Conservation (phyloP, 2,797 vertebrate species). For the Ctenopoma kingsleyae region DNA sequence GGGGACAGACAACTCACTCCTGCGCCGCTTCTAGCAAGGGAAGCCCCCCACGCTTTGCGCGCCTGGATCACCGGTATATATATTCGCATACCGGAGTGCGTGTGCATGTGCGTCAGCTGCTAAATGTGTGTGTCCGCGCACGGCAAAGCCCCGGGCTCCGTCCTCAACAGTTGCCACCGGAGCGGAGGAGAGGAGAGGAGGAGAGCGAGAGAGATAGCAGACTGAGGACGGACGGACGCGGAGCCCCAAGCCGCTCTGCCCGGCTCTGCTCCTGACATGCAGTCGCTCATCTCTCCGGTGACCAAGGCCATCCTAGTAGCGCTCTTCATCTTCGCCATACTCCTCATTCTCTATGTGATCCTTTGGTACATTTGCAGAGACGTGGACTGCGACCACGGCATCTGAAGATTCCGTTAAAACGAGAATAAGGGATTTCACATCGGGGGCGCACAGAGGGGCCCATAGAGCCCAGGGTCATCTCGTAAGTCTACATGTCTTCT, state of each 20-base stretch:
- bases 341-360: constrained; percentile 98
- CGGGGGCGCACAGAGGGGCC: constrained; percentile 76
- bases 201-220: constrained; percentile 67
- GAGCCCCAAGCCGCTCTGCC: constrained; percentile 76
- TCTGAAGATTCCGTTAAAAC: constrained; percentile 84
- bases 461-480: constrained; percentile 84
- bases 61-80: constrained; percentile 52
- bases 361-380: constrained; percentile 99
- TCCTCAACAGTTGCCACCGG: constrained; percentile 83
- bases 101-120: constrained; percentile 59
- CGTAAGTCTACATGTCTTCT: constrained; percentile 83
- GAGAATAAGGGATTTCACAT: constrained; percentile 56
- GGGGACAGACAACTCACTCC: constrained; percentile 54
- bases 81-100: constrained; percentile 44
- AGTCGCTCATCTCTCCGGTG: constrained; percentile 96
- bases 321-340: constrained; percentile 97
- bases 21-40: constrained; percentile 59
- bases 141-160: constrained; percentile 64
- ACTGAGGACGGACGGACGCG: constrained; percentile 75
- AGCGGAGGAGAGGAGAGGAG: constrained; percentile 67
- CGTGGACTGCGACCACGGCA: constrained; percentile 97
- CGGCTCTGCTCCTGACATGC: constrained; percentile 90
- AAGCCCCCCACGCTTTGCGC: constrained; percentile 74
- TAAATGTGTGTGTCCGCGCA: constrained; percentile 60
- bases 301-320: constrained; percentile 97